Evolutionary conservation across 2,888 invertebrate genomes (phyloP), one percentile per base, ranked within the genome.

Genomic region (Clostera curtula): DNA sequence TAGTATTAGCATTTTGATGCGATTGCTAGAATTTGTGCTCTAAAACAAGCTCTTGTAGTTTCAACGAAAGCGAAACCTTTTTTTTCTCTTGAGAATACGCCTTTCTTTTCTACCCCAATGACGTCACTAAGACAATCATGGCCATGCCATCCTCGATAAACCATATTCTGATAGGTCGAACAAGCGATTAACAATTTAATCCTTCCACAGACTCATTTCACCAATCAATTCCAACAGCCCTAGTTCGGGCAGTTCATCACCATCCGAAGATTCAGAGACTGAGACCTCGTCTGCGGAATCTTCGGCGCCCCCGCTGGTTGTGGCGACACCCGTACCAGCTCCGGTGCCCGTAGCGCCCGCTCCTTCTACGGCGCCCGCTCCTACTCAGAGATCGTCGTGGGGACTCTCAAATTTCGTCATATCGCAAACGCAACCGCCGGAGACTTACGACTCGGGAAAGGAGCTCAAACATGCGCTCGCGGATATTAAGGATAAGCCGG

Each of bases 201-300:
- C 13, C 16, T 4, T 31, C 47, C 65, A 43, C 73, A 85, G 83
- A 36, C 72, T 76, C 47, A 56, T 79, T 43, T 62, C 85, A 34
- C 64, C 86, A 35, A 60, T 87, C 74, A 61, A 79, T 28, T 67
- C 86, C 48, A 62, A 73, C 42, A 70, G 77, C 42, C 73, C 75
- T 16, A 70, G 85, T 58, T 57, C 88, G 44, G 79, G 83, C 52
- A 83, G 87, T 36, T 67, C 66, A 2, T 67, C 66, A 7, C 65
- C 53, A 1, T 65, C 66, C 18, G 49, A 48, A 5, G 65, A 66
- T 35, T 64, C 66, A 0, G 66, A 65, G 20, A 50, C 55, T 53
- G 77, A 87, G 49, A 83, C 86, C 3, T 89, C 89, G 2, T 88
- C 87, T 1, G 88, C 88, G 18, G 90, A 87, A 51, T 87, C 89